These are phyloP conservation scores for Papilio glaucus DNA, from an alignment of 1,140 invertebrate genomes.

Conservation along the genomic window DNA sequence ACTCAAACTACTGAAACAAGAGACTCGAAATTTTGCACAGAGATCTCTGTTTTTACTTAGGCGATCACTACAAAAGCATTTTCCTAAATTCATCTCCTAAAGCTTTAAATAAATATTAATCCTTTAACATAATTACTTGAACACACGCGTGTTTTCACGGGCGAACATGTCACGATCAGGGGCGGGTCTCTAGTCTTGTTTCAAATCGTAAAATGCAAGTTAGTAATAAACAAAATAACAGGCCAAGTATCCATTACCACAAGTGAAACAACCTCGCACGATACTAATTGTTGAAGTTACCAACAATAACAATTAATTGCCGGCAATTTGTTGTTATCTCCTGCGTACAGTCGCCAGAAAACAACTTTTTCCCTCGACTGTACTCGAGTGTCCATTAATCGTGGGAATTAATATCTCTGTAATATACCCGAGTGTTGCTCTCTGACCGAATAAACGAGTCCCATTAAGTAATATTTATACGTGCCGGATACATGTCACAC, in stretches of 20 bases:
- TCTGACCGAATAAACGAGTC: neutral
- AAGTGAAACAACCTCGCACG: constrained; percentile 1
- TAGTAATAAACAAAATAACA: neutral
- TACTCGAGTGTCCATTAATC: constrained; percentile 3
- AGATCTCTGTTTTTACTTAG: no score
- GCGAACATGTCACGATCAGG: no score
- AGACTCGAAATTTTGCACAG: no score
- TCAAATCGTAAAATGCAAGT: neutral
- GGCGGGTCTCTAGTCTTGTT: no score
- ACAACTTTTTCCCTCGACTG: constrained; percentile 9
- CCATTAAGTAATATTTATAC: neutral
- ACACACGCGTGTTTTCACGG: no score
- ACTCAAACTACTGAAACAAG: no score
- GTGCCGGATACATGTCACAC: neutral
- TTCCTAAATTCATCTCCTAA: no score
- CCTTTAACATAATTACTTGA: no score
- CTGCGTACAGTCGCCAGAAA: neutral
- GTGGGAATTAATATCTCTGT: constrained; percentile 9
- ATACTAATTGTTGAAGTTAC: constrained; percentile 14
- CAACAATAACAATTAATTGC: neutral
- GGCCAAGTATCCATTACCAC: neutral
- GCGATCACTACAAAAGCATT: no score
- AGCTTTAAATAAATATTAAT: no score
- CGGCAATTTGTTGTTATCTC: neutral
- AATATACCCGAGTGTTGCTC: neutral